These are phyloP conservation scores for Periophthalmus magnuspinnatus DNA, from an alignment of 2,797 vertebrate species.

Conservation along the genomic window DNA sequence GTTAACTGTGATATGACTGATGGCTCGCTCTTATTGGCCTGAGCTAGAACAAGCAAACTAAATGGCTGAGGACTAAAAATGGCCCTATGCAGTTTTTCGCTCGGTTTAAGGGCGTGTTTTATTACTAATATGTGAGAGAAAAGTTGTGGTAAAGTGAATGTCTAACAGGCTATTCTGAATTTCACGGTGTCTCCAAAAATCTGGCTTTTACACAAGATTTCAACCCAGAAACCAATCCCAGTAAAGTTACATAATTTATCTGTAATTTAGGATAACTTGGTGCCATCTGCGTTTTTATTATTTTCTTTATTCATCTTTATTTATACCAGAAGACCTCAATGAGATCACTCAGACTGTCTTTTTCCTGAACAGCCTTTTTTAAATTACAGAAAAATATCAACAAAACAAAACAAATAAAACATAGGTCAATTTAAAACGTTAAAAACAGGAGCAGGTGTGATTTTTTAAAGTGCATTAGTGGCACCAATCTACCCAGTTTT, in stretches of 20 bases:
- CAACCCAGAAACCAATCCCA: not conserved
- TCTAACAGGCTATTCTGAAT: not conserved
- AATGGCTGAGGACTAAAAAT: not conserved
- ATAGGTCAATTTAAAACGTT: no score
- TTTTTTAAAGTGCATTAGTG: no score
- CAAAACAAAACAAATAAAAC: no score
- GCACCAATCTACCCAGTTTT: no score
- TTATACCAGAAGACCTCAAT: no score
- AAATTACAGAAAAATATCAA: no score
- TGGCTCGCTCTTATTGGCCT: constrained; percentile 31
- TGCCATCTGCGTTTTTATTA: no score
- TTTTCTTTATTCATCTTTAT: no score
- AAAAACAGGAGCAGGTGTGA: no score
- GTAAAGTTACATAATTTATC: not conserved
- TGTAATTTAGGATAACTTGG: no score
- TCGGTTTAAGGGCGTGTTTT: not conserved
- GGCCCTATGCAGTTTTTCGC: not conserved
- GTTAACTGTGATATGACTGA: constrained; percentile 43
- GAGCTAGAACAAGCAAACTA: constrained; percentile 11
- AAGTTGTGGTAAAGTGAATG: not conserved
- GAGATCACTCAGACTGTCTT: no score
- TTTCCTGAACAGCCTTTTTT: no score
- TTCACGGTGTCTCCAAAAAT: not conserved
- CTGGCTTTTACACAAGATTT: not conserved
- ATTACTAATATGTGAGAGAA: not conserved